Conservation (phyloP, 1,140 invertebrate species). For the Thereuonema tuberculata region DNA sequence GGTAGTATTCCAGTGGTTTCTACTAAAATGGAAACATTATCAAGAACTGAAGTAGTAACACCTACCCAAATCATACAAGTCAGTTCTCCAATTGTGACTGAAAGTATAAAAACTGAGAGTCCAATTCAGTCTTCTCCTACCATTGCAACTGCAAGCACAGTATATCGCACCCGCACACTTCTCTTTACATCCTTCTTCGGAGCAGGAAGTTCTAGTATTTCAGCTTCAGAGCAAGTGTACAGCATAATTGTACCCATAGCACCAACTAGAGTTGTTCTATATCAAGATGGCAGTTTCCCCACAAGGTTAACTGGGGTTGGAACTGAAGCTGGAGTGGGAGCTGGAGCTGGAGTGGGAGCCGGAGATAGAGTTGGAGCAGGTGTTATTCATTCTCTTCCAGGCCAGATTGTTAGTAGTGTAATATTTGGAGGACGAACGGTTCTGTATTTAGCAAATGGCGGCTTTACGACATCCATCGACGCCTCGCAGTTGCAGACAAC, state of each 20-base stretch:
- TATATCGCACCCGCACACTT: not conserved
- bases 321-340: no score
- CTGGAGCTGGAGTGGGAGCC: no score
- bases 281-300: constrained; percentile 7
- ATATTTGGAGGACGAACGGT: not conserved
- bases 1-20: not conserved
- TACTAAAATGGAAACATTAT: not conserved
- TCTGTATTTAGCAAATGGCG: not conserved
- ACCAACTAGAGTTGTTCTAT: constrained; percentile 1
- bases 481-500: not conserved
- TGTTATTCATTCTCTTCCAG: not conserved
- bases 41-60: not conserved
- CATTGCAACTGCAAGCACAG: not conserved
- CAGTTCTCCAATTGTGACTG: no score
- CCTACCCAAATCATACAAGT: no score
- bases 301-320: not conserved
- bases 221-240: not conserved
- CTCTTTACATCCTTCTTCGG: not conserved
- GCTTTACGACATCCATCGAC: not conserved
- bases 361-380: not conserved
- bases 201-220: not conserved
- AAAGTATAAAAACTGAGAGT: no score
- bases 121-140: no score
- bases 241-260: not conserved
- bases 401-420: constrained; percentile 1